Evolutionary conservation across 92 coral and sea anemone species (phyloP), one percentile per base, ranked within the genome.

Genomic region (Ricordea florida): DNA sequence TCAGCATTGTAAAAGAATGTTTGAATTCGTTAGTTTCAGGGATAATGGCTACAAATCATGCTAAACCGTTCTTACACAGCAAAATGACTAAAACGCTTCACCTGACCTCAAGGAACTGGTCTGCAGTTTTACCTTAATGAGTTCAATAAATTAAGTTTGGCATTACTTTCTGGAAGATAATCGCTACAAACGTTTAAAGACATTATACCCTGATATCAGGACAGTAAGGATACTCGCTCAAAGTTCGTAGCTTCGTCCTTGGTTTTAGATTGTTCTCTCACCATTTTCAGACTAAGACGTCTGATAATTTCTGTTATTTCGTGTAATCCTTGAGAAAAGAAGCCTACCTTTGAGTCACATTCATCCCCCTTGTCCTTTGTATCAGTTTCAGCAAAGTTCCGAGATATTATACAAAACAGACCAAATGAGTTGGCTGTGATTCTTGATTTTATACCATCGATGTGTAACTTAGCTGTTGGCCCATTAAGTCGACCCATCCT

Each of bases 221-320:
- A n/a, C 32, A 55, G 28, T 30, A 55, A 55, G 9, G 62, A 21
- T 15, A 55, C 32, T 55, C 3, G 62, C 32, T 55, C 62, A 28
- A 36, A 52, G 13, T 1, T 21, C 15, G 14, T 10, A 9, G 20
- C 65, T 16, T n/a, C 28, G 6, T 17, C 44, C 10, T 18, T 2
- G 3, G 27, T 14, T 18, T 33, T 30, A 18, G 42, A 33, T 13
- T 3, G 20, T 28, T 58, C 65, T 9, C 26, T 34, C 65, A 2
- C 18, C 11, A 34, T 17, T 35, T 20, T 58, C 1, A 18, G 65
- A 10, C 65, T 11, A 10, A 58, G 15, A 8, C 10, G 27, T 34
- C 44, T 58, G 45, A 58, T 58, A 33, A 58, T 31, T 18, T 13
- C 65, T 26, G 65, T 20, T 31, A 58, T 58, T 34, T 45, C 65